A percentile compares a stretch with the other conserved stretches of the same genome.
Evolutionary conservation across 2,888 invertebrate species (phyloP).

Genomic region (Agrochola lychnidis): DNA sequence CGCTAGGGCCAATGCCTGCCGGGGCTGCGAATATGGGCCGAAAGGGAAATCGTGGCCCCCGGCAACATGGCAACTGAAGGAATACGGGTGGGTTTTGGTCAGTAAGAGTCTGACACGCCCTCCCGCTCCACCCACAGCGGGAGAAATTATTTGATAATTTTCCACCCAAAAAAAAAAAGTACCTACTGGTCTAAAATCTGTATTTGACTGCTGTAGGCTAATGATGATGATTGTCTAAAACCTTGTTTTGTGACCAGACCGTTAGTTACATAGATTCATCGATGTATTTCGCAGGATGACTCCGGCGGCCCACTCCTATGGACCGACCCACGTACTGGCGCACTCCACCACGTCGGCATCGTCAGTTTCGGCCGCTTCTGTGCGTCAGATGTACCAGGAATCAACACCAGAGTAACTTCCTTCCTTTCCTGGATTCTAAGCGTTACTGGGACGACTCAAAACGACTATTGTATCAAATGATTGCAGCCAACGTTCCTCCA

Average conservation of each 20-base stretch:
- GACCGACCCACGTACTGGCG: slow-evolving; percentile 81
- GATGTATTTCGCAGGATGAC: slow-evolving; percentile 77
- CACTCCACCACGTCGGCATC: slow-evolving; percentile 86
- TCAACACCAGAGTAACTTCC: slow-evolving; percentile 90
- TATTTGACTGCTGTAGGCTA: too few species aligned
- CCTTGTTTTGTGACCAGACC: background rate
- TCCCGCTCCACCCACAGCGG: too few species aligned
- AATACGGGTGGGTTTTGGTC: too few species aligned
- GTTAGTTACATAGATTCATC: background rate
- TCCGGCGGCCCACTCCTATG: slow-evolving; percentile 91
- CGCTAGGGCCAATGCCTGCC: too few species aligned
- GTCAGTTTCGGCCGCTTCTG: slow-evolving; percentile 91
- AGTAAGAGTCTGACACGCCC: too few species aligned
- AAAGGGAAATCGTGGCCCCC: too few species aligned
- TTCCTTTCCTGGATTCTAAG: slow-evolving; percentile 90
- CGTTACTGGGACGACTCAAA: slow-evolving; percentile 63
- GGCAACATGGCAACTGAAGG: too few species aligned
- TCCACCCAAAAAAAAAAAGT: too few species aligned
- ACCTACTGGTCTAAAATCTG: background rate
- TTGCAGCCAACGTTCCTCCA: slow-evolving; percentile 5
- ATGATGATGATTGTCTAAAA: background rate
- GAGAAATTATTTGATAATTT: too few species aligned
- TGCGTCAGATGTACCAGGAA: slow-evolving; percentile 84
- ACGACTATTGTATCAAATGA: slow-evolving; percentile 76
- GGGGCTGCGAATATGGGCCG: too few species aligned